These are phyloP conservation scores for Vanessa atalanta DNA, from an alignment of 1,140 invertebrate genomes.

Conservation along the genomic window DNA sequence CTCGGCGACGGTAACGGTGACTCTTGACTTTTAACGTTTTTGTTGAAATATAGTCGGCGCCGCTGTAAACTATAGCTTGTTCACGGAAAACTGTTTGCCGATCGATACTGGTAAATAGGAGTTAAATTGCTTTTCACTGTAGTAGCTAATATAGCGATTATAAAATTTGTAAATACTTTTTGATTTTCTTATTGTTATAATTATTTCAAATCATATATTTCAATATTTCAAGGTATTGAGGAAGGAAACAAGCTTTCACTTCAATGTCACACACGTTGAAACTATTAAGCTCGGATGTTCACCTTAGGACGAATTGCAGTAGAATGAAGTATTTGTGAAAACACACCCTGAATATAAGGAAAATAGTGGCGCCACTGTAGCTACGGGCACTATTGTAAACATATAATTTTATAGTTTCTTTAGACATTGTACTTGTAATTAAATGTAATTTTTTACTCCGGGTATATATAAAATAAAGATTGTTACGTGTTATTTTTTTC, in stretches of 20 bases:
- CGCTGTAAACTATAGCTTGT: constrained; percentile 50
- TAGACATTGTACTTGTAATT: neutral
- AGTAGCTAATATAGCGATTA: neutral
- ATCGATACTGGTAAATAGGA: constrained; percentile 42
- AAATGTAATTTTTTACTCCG: neutral
- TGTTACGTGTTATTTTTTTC: neutral
- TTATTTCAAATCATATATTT: constrained; percentile 20
- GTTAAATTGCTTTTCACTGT: constrained; percentile 24
- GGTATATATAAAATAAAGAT: neutral
- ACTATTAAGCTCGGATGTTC: constrained; percentile 67
- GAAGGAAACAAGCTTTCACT: constrained; percentile 65
- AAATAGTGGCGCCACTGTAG: constrained; percentile 76
- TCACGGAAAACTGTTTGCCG: constrained; percentile 41
- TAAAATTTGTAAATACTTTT: constrained; percentile 8
- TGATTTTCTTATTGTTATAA: constrained; percentile 3
- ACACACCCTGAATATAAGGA: constrained; percentile 78
- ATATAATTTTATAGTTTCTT: neutral
- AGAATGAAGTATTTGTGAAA: constrained; percentile 79
- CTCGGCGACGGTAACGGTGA: constrained; percentile 70
- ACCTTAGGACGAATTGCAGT: constrained; percentile 75
- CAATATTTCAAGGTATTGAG: constrained; percentile 30
- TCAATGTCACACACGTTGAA: constrained; percentile 70
- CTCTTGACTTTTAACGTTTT: constrained; percentile 74
- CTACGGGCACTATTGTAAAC: constrained; percentile 53
- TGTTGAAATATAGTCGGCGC: constrained; percentile 55